Base-by-base conservation (phyloP, 2,888 invertebrate genomes). In the Griposia aprilina region DNA sequence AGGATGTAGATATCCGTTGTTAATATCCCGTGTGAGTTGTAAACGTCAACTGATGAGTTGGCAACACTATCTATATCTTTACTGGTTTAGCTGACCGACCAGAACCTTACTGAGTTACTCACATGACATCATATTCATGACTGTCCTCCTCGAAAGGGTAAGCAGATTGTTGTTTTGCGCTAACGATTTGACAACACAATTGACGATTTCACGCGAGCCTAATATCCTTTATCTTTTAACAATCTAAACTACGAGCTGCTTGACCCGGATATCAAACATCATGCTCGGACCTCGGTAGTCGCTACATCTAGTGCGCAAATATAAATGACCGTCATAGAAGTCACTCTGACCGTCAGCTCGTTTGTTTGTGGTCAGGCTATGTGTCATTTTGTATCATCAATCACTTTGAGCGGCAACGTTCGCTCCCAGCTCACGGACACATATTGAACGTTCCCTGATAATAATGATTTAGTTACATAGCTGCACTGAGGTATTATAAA, bases 1-100 rank as follows among this genome's bases (percentile, higher is more conserved):
- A 84, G 82, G 84, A 82, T 71, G 67, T 71, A 60, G 55, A 84
- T 80, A 74, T 82, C 84, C 84, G 82, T 45, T 80, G 80, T 84
- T 74, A 74, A 71, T 74, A 80, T 68, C 62, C 45, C 74, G 70
- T 20, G 45, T 66, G 48, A 60, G 60, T 66, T 68, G 41, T 71
- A 57, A 57, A 75, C 68, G 17, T 52, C 60, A 77, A 82, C 59
- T 72, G 52, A 68, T 63, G 70, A 59, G 62, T 41, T 71, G 41
- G 41, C 62, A 52, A 36, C 60, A 72, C 41, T 76, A 13, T 11
- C 30, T 26, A 30, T 48, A 23, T 11, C 50, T 50, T 30, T 62
- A 36, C 36, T 23, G 8, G 23, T 45, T 60, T 30, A 30, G 23
- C 23, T n/a, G 20, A 36, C 45, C 26, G 45, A 48, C 6, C 41